These are phyloP conservation scores for Chiroxiphia lanceolata DNA, from an alignment of 2,797 vertebrate species.

Conservation along the genomic window DNA sequence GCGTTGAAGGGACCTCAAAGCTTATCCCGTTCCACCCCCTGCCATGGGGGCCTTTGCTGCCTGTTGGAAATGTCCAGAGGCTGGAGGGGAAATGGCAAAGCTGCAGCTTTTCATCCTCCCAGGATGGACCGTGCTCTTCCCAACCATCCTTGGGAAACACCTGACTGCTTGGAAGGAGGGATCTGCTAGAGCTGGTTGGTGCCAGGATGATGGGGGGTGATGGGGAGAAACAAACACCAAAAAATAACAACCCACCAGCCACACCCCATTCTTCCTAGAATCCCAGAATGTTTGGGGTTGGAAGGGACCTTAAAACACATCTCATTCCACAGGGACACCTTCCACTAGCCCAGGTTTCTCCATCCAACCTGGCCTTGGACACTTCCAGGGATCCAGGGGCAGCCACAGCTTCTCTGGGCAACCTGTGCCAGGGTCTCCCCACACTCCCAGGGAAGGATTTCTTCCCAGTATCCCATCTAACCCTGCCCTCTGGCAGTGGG, in stretches of 20 bases:
- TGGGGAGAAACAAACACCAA: too few species aligned
- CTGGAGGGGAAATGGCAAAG: not conserved
- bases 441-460: not conserved
- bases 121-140: not conserved
- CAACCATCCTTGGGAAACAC: not conserved
- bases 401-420: not conserved
- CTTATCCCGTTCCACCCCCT: fast-evolving
- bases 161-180: not conserved
- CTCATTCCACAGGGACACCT: not conserved
- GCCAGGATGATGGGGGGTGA: fast-evolving
- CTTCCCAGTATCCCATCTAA: not conserved
- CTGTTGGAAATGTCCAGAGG: not conserved
- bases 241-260: not conserved
- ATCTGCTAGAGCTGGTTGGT: not conserved
- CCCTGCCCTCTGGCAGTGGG: not conserved
- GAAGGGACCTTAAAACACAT: not conserved
- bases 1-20: not conserved
- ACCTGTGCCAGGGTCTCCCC: not conserved
- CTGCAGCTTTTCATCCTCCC: not conserved
- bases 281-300: not conserved
- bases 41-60: not conserved
- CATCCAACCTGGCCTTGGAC: fast-evolving
- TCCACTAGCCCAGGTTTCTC: fast-evolving
- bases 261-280: not conserved
- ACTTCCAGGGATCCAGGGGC: not conserved